Conservation (phyloP, 2,888 invertebrate genomes). For the Trissolcus brochymenae region DNA sequence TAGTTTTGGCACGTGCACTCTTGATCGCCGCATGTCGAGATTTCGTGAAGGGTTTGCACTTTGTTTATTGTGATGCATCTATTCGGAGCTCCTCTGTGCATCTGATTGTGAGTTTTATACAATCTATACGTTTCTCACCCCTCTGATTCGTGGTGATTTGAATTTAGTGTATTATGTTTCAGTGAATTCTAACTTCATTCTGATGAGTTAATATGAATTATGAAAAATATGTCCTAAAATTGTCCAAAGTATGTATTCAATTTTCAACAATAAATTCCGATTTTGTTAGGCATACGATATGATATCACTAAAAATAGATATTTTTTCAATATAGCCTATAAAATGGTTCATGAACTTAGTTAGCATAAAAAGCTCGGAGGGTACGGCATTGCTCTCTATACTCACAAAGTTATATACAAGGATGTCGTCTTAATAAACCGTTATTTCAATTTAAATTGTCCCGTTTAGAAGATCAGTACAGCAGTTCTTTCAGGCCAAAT, state of each 20-base stretch:
- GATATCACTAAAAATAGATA: too few relatives aligned
- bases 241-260: too few relatives aligned
- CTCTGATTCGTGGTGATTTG: slow-evolving; percentile 16
- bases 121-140: slow-evolving; percentile 40
- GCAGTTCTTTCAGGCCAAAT: slow-evolving; percentile 51
- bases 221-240: too few relatives aligned
- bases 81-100: background rate
- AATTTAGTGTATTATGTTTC: background rate
- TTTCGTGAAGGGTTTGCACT: slow-evolving; percentile 60
- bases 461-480: slow-evolving; percentile 37
- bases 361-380: too few relatives aligned
- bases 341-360: too few relatives aligned
- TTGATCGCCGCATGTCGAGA: slow-evolving; percentile 63
- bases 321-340: too few relatives aligned
- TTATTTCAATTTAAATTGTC: slow-evolving; percentile 46
- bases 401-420: slow-evolving; percentile 46
- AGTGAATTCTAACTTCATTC: too few relatives aligned
- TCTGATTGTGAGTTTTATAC: slow-evolving; percentile 37
- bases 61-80: slow-evolving; percentile 64
- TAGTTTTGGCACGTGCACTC: slow-evolving; percentile 65
- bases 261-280: too few relatives aligned
- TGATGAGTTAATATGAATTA: too few relatives aligned
- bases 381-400: too few relatives aligned
- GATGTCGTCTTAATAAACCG: slow-evolving; percentile 58
- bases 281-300: too few relatives aligned